Conservation (phyloP, 2,797 vertebrate species). For the Oceanodroma leucorhoa region DNA sequence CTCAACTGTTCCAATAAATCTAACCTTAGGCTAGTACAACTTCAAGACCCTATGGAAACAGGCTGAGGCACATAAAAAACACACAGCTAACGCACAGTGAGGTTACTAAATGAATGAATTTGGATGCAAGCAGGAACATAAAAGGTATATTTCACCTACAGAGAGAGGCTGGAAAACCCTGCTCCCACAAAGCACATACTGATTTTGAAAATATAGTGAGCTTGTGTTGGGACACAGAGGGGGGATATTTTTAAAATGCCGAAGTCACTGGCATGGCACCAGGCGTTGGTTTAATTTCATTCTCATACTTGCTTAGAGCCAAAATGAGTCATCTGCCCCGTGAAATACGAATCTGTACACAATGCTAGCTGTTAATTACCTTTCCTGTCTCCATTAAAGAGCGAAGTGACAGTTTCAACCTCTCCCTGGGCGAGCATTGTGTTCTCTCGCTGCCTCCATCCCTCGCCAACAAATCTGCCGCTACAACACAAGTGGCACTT, state of each 20-base stretch:
- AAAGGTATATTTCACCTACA: background rate
- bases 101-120: background rate
- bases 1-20: background rate
- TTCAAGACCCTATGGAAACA: background rate
- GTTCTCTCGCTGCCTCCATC: conserved; percentile 2
- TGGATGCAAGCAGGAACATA: conserved; percentile 24
- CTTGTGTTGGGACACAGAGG: conserved; percentile 16
- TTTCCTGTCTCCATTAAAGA: conserved; percentile 69
- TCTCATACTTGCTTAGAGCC: conserved; percentile 45
- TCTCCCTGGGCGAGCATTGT: conserved; percentile 67
- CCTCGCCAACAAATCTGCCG: conserved; percentile 52
- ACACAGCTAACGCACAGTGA: background rate
- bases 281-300: conserved; percentile 58
- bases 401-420: conserved; percentile 69
- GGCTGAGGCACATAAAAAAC: background rate
- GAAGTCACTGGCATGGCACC: conserved; percentile 36
- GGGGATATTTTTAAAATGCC: conserved; percentile 44
- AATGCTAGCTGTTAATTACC: conserved; percentile 68
- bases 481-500: conserved; percentile 57
- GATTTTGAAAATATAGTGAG: conserved; percentile 29
- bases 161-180: background rate
- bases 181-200: background rate
- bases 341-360: conserved; percentile 64
- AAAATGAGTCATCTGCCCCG: conserved; percentile 70
- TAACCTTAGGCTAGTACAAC: background rate